A percentile compares a stretch with the other conserved stretches of the same genome.
Evolutionary conservation across 2,888 invertebrate species (phyloP).

Genomic region (Hypsopygia costalis): DNA sequence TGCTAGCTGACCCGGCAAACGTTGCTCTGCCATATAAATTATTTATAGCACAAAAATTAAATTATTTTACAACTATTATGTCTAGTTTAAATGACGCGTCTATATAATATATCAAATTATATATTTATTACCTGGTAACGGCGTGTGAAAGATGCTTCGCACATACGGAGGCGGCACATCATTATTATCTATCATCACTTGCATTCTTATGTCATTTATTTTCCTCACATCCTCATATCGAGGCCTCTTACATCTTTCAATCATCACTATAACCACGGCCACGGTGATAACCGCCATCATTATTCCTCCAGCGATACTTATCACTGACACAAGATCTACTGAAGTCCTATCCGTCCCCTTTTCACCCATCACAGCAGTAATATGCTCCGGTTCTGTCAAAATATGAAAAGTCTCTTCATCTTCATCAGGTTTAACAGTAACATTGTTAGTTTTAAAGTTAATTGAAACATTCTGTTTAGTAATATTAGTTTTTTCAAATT

Average conservation of each 20-base stretch:
- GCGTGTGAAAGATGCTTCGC: constrained; percentile 79
- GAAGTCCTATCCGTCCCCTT: constrained; percentile 60
- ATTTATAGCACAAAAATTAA: too few relatives aligned
- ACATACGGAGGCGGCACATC: constrained; percentile 74
- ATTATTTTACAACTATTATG: too few relatives aligned
- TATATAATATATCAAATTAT: too few relatives aligned
- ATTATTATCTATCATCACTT: constrained; percentile 65
- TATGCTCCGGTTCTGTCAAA: constrained; percentile 79
- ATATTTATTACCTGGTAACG: constrained; percentile 80
- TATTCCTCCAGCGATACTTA: constrained; percentile 75
- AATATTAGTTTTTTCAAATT: constrained; percentile 14
- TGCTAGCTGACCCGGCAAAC: too few relatives aligned
- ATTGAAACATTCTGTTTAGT: constrained; percentile 24
- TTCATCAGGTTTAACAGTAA: constrained; percentile 47
- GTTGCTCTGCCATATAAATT: too few relatives aligned
- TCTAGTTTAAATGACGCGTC: too few relatives aligned
- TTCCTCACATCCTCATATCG: constrained; percentile 65
- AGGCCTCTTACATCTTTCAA: constrained; percentile 63
- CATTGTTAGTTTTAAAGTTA: constrained; percentile 34
- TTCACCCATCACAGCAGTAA: constrained; percentile 73
- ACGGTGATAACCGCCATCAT: constrained; percentile 75
- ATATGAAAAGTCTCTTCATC: constrained; percentile 75
- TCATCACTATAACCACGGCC: constrained; percentile 71
- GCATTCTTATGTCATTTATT: constrained; percentile 68
- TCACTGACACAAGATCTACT: constrained; percentile 67